Evolutionary conservation across 2,888 invertebrate genomes (phyloP), one percentile per base, ranked within the genome.

Genomic region (Dynastes tityus): DNA sequence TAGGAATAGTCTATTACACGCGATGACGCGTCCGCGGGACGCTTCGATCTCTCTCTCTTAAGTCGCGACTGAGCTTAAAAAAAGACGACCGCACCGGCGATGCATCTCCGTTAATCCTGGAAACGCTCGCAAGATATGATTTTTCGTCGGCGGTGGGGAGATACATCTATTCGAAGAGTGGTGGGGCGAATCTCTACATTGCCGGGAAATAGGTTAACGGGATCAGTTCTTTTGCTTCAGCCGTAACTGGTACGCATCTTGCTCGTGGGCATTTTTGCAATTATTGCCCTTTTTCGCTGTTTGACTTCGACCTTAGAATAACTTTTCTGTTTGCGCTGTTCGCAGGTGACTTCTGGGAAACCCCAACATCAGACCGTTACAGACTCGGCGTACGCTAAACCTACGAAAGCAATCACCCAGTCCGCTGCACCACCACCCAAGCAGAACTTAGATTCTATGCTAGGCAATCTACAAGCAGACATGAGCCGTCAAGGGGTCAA

Each of bases 401-500:
- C 91, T 87, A 90, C 90, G 88, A 91, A 90, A 90, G 89, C 89
- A 78, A 84, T 85, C 68, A 84, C 85, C 68, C 81, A 83, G 82
- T 84, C 83, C 76, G 82, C 83, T 87, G 89, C 88, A 87, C 89
- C 84, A 88, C 89, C 85, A 88, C 90, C 86, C 65, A 88, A 88
- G 80, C 87, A 88, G 82, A 91, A 91, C 87, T 88, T 91, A 86
- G 91, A 91, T 90, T 91, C 90, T 89, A 98, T 98, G 97, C 95
- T 98, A 89, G 97, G 97, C 84, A 96, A 95, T 84, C 92, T 97
- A 84, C 97, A 98, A 88, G 96, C 96, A 88, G 98, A 98, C 92
- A 98, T 99, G 98, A 97, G 95, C 90, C 95, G 97, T 88, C 99
- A 99, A 92, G 99, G 99, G 90, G 97, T 99, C 82, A 98, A 95